Evolutionary conservation across 2,888 invertebrate species (phyloP), one percentile per base, ranked within the genome.

Genomic region (Mayetiola destructor): DNA sequence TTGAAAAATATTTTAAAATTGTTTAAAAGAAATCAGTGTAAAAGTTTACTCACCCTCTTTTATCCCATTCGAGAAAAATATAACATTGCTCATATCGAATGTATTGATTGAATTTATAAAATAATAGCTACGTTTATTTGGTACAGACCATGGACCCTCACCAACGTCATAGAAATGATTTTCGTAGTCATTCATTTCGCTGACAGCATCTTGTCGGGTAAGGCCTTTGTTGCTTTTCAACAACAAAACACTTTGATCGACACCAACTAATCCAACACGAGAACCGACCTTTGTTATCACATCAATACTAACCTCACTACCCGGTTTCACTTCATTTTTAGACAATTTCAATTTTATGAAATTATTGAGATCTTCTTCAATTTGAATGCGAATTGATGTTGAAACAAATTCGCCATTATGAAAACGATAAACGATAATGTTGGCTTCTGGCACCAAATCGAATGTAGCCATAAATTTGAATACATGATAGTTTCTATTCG

Each of bases 221-320:
- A 84, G 76, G 65, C 83, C 82, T 65, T 86, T 84, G 60, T 85
- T 84, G n/a, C 76, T 74, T 65, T 80, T 80, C 30, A 87, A 71
- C 9, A 81, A 67, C 3, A 81, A 67, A 3, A 85, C 82, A 64
- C 82, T 81, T 67, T 88, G 81, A 69, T 93, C 92, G 3, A 88
- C 81, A 0, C 87, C 93, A 61, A 92, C 72, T 23, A 94, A 70
- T 1, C 87, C 90, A 10, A 91, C 83, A 61, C 83, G 81, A 0
- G 92, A 88, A 63, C 87, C 84, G 1, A 88, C 82, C 64, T 84
- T 85, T 0, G 92, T 83, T 12, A 77, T 74, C 21, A 92, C 80
- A 1, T 79, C 77, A n/a, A 94, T 73, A 62, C 85, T 82, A 1
- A 91, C 80, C 57, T 80, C 75, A 8, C 80, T 77, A 55, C 84